Percentiles rank a stretch among this genome's conserved stretches.
Conservation (phyloP, 2,888 invertebrate genomes). For the Tetanocera ferruginea region DNA sequence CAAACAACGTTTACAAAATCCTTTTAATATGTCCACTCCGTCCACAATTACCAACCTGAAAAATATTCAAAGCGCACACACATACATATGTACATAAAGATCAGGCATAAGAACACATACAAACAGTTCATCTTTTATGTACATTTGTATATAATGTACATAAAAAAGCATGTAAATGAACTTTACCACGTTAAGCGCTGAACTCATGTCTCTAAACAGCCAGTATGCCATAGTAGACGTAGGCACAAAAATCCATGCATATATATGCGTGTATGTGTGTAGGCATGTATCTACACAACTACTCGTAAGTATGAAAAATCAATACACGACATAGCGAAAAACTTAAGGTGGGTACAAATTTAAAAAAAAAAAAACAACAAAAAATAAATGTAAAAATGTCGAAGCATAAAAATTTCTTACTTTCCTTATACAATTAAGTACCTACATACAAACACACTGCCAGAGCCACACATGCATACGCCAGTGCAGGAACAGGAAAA, state of each 20-base stretch:
- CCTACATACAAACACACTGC: neutral
- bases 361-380: neutral
- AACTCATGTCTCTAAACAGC: constrained; percentile 22
- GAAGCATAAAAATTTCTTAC: constrained; percentile 19
- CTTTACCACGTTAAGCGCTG: constrained; percentile 54
- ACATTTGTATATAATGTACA: constrained; percentile 56
- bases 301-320: constrained; percentile 54
- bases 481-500: neutral
- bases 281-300: neutral
- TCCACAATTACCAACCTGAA: too few species aligned
- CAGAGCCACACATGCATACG: neutral
- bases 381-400: neutral
- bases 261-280: neutral
- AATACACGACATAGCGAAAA: constrained; percentile 54
- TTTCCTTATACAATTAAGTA: constrained; percentile 3
- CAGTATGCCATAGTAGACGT: constrained; percentile 22
- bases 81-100: too few species aligned
- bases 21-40: too few species aligned
- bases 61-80: too few species aligned
- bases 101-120: too few species aligned
- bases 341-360: constrained; percentile 28
- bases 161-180: constrained; percentile 62
- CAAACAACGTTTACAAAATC: too few species aligned
- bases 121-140: constrained; percentile 27
- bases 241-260: constrained; percentile 15